Conservation (phyloP, 2,888 invertebrate genomes). For the Trichogramma evanescens region DNA sequence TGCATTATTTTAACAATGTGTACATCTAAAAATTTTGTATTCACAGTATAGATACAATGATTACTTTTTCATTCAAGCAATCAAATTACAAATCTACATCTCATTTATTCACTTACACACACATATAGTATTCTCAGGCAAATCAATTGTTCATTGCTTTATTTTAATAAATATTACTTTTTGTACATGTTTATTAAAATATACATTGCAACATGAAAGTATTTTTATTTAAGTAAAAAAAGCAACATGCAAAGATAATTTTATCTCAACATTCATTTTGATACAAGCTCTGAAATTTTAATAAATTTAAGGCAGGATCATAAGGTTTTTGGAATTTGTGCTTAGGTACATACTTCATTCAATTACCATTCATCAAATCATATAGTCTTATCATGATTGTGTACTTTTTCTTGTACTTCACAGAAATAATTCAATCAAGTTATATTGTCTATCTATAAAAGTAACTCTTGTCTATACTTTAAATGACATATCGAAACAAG, state of each 20-base stretch:
- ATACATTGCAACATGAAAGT: slow-evolving; percentile 19
- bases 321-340: not conserved
- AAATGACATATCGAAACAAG: no score
- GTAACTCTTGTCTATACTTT: no score
- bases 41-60: slow-evolving; percentile 23
- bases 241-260: slow-evolving; percentile 12
- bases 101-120: slow-evolving; percentile 2
- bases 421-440: no score
- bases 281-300: not conserved
- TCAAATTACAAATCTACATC: slow-evolving; percentile 12
- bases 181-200: slow-evolving; percentile 24
- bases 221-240: slow-evolving; percentile 18
- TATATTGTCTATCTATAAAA: no score
- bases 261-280: slow-evolving; percentile 3
- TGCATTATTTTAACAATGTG: slow-evolving; percentile 18
- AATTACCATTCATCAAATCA: no score
- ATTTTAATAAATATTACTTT: slow-evolving; percentile 22
- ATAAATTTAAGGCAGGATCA: slow-evolving; percentile 19
- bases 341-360: no score
- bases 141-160: not conserved
- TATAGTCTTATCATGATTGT: no score
- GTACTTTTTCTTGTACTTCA: no score
- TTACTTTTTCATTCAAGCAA: slow-evolving; percentile 17
- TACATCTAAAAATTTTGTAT: slow-evolving; percentile 17
- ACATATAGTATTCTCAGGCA: slow-evolving; percentile 15